phyloP scores from a whole-genome alignment of 2,113 vertebrate genomes.

The Zosterops borbonicus region DNA sequence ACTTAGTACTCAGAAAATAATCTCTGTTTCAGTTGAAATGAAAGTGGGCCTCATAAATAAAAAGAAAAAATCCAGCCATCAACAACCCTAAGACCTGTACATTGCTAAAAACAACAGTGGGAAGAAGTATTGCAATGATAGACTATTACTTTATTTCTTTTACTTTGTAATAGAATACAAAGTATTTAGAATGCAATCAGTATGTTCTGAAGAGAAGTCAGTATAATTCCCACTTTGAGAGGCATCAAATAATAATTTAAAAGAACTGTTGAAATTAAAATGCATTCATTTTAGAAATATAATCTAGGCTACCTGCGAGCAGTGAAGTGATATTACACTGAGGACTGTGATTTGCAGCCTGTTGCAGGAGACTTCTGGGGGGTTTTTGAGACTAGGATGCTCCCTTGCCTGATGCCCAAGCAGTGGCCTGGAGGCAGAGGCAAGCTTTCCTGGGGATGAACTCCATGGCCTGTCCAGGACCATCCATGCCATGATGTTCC shows the following conservation, averaged over 20 bases:
- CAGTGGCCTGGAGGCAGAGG: background rate
- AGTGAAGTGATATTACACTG: background rate
- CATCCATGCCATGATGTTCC: background rate
- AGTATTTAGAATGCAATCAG: background rate
- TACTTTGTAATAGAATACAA: background rate
- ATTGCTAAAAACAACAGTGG: background rate
- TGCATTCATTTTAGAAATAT: background rate
- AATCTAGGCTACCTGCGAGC: background rate
- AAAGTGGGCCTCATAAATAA: background rate
- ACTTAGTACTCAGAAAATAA: background rate
- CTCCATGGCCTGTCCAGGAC: fast-evolving
- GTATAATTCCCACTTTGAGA: background rate
- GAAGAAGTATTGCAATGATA: background rate
- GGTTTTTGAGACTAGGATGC: background rate
- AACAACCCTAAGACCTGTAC: fast-evolving
- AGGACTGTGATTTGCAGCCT: background rate
- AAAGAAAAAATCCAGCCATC: background rate
- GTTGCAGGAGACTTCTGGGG: background rate
- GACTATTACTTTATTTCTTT: background rate
- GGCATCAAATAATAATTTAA: background rate
- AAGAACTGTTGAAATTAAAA: background rate
- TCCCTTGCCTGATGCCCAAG: background rate
- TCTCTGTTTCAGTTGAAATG: background rate
- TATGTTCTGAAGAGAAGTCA: background rate
- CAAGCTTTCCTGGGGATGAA: background rate